phyloP scores from a whole-genome alignment of 1,140 invertebrate genomes.

The Eriocheir sinensis region DNA sequence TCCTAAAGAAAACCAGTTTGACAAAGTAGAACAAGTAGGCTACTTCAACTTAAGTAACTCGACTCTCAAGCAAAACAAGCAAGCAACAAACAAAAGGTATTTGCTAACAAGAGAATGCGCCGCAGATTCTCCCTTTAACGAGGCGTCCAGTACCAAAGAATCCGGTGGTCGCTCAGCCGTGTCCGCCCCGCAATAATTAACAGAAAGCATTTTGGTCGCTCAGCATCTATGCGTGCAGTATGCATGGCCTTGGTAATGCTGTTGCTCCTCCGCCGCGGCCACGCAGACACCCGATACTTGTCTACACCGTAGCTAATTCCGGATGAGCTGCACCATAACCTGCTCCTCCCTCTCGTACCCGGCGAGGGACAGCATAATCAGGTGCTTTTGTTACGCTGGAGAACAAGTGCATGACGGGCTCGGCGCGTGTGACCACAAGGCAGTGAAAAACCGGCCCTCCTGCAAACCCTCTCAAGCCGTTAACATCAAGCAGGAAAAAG shows the following conservation, averaged over 20 bases:
- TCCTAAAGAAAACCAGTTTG: background rate
- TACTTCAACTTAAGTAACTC: too few relatives aligned
- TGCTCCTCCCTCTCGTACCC: background rate
- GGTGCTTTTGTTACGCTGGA: background rate
- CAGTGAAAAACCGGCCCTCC: background rate
- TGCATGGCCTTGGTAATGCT: background rate
- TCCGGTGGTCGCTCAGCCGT: background rate
- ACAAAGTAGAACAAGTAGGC: background rate
- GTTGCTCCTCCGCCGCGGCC: background rate
- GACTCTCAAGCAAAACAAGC: background rate
- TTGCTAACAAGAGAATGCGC: background rate
- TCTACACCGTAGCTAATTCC: background rate
- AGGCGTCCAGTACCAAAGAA: background rate
- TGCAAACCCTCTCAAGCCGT: background rate
- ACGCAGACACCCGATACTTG: background rate
- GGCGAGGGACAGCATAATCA: background rate
- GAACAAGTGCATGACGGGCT: background rate
- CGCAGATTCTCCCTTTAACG: background rate
- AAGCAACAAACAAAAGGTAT: background rate
- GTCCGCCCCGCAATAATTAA: background rate
- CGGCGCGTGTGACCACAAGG: background rate
- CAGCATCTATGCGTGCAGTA: constrained; percentile 8
- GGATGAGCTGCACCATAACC: background rate
- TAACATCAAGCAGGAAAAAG: background rate
- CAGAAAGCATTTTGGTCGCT: background rate